A percentile compares a stretch with the other conserved stretches of the same genome.
phyloP scores from a whole-genome alignment of 2,888 invertebrate species.

The Drosophila ezoana region DNA sequence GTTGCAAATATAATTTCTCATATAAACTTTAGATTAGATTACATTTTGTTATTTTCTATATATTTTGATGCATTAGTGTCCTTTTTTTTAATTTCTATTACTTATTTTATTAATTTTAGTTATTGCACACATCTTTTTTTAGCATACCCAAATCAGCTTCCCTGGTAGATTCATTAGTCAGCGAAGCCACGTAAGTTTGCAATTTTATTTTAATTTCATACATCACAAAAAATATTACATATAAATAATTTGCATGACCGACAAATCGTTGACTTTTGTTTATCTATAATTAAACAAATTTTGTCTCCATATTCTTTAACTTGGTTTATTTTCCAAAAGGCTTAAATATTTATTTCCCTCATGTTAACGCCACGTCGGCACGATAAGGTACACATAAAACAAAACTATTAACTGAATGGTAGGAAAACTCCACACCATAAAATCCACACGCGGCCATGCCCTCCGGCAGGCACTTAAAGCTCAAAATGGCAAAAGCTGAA shows the following conservation, averaged over 20 bases:
- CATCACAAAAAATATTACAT: neutral
- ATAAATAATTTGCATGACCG: too few species aligned
- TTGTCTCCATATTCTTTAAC: neutral
- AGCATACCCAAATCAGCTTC: conserved; percentile 69
- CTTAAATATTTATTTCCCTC: neutral
- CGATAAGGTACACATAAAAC: conserved; percentile 18
- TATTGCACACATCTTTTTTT: conserved; percentile 49
- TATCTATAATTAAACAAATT: too few species aligned
- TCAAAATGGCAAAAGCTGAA: conserved; percentile 36
- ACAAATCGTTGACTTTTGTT: too few species aligned
- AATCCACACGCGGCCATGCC: conserved; percentile 21
- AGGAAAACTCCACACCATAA: conserved; percentile 22
- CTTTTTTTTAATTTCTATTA: conserved; percentile 20
- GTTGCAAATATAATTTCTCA: too few species aligned
- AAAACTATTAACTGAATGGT: conserved; percentile 26
- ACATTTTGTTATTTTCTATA: conserved; percentile 11
- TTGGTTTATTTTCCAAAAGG: neutral
- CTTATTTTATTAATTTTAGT: conserved; percentile 10
- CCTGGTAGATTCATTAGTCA: conserved; percentile 79
- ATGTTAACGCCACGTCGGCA: neutral
- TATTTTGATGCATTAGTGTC: conserved; percentile 15
- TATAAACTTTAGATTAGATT: too few species aligned
- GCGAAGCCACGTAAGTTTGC: conserved; percentile 81
- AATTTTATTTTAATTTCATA: conserved; percentile 9
- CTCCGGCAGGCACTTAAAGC: conserved; percentile 23